Conservation (phyloP, 2,888 invertebrate species). For the Thera britannica region DNA sequence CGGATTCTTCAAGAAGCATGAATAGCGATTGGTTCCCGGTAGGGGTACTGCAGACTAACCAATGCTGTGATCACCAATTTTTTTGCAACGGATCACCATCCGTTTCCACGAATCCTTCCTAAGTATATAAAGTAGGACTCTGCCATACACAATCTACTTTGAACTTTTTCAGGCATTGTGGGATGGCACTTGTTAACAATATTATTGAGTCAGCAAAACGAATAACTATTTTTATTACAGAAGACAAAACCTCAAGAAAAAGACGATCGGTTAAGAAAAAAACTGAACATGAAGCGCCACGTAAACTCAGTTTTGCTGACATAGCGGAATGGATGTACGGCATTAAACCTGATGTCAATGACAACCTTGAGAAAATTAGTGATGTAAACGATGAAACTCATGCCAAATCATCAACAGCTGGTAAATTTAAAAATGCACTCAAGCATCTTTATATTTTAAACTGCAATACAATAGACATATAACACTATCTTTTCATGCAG, state of each 20-base stretch:
- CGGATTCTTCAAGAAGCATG: too few relatives aligned
- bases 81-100: too few relatives aligned
- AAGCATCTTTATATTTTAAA: background rate
- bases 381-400: background rate
- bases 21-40: too few relatives aligned
- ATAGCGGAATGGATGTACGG: slow-evolving; percentile 55
- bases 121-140: too few relatives aligned
- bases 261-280: slow-evolving; percentile 40
- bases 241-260: slow-evolving; percentile 39
- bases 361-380: background rate
- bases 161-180: too few relatives aligned
- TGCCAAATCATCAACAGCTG: slow-evolving; percentile 3
- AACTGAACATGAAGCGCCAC: slow-evolving; percentile 10
- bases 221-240: slow-evolving; percentile 34
- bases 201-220: background rate
- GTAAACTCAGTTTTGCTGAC: slow-evolving; percentile 41
- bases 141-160: too few relatives aligned
- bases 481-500: slow-evolving; percentile 18
- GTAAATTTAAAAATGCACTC: background rate
- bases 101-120: too few relatives aligned
- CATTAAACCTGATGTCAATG: slow-evolving; percentile 22
- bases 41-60: too few relatives aligned
- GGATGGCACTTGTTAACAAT: background rate
- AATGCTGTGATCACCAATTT: too few relatives aligned
- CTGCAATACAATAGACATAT: background rate